These are phyloP conservation scores for Labeo calbasu DNA, from an alignment of 2,797 vertebrate species.

Conservation along the genomic window DNA sequence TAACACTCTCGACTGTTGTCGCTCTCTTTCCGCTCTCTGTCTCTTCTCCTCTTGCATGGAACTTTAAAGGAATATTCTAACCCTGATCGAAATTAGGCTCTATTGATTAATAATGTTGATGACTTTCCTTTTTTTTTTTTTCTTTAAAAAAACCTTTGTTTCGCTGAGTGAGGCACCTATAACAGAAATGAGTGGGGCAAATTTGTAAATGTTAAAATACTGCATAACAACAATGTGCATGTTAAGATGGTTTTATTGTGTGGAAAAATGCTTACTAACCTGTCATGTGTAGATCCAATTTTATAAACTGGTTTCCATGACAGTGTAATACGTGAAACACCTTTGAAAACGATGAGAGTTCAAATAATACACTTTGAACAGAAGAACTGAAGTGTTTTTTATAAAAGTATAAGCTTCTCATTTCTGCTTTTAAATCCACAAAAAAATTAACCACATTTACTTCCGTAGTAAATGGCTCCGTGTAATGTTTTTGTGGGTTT, in stretches of 20 bases:
- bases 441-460: neutral
- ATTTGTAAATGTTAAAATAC: neutral
- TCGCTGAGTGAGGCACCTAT: neutral
- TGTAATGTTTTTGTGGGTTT: neutral
- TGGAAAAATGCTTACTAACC: neutral
- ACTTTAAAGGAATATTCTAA: neutral
- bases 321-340: neutral
- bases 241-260: neutral
- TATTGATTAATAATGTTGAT: neutral
- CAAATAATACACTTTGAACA: neutral
- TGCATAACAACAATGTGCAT: neutral
- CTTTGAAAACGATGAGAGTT: neutral
- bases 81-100: neutral
- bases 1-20: neutral
- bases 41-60: neutral
- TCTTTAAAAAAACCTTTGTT: no score
- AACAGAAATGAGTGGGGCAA: neutral
- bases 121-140: neutral
- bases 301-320: neutral
- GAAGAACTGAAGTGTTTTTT: neutral
- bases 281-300: neutral
- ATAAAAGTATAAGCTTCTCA: neutral
- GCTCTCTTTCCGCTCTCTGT: neutral
- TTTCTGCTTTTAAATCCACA: neutral
- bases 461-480: neutral